These are phyloP conservation scores for Meteorus colon DNA, from an alignment of 2,888 invertebrate genomes.

Conservation along the genomic window DNA sequence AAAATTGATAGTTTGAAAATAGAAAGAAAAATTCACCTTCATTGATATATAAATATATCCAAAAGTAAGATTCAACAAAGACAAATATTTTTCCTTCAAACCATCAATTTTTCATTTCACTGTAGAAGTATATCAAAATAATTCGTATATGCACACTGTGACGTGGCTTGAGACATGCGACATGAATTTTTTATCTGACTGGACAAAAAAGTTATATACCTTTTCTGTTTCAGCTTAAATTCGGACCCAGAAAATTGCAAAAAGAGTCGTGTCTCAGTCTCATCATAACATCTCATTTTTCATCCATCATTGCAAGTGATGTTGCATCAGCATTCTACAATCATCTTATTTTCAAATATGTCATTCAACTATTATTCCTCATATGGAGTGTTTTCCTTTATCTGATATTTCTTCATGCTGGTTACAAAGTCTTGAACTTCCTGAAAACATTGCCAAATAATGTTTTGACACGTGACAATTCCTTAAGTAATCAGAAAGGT, in stretches of 20 bases:
- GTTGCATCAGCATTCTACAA: constrained; percentile 73
- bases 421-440: constrained; percentile 74
- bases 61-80: no score
- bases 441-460: constrained; percentile 72
- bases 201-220: no score
- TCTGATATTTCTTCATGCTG: constrained; percentile 76
- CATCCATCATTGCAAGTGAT: constrained; percentile 74
- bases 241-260: constrained; percentile 74
- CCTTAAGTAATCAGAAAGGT: constrained; percentile 72
- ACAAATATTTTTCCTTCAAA: no score
- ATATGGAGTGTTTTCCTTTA: constrained; percentile 76
- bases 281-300: constrained; percentile 75
- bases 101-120: no score
- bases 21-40: no score
- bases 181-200: no score
- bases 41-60: no score
- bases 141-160: no score
- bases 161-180: no score
- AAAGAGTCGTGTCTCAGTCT: constrained; percentile 75
- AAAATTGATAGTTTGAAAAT: no score
- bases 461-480: constrained; percentile 70
- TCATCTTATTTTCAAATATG: constrained; percentile 73
- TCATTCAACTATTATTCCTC: constrained; percentile 75
- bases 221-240: constrained; percentile 70
- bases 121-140: no score